These are phyloP conservation scores for Ciona savignyi DNA, from an alignment of 23 tunicate genomes.

Conservation along the genomic window DNA sequence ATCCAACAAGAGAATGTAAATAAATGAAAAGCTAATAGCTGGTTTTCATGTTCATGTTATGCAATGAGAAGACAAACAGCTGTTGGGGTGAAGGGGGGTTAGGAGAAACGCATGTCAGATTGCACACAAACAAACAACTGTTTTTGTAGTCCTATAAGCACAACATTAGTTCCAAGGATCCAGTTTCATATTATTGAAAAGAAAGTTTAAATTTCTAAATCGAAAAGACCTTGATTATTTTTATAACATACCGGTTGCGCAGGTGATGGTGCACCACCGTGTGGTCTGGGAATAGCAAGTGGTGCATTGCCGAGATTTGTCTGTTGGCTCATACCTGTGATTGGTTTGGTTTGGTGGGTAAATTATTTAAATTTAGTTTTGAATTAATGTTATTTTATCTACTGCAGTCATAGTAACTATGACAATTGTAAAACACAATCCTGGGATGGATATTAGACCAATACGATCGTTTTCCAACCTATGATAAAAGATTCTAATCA, in stretches of 20 bases:
- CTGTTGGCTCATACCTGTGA: conserved; percentile 33
- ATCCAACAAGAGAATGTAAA: no score
- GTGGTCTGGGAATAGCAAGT: conserved; percentile 35
- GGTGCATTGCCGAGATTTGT: conserved; percentile 29
- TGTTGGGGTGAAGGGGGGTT: no score
- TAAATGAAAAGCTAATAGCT: no score
- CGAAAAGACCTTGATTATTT: background rate
- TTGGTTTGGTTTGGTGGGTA: no score
- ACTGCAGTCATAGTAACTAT: conserved; percentile 54
- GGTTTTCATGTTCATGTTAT: no score
- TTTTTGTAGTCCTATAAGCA: background rate
- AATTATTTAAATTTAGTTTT: no score
- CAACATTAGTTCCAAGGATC: no score
- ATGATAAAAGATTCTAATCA: background rate
- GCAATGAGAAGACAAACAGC: no score
- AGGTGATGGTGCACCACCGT: conserved; percentile 48
- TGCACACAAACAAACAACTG: background rate
- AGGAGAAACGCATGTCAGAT: no score
- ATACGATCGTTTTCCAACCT: conserved; percentile 1
- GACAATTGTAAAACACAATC: conserved; percentile 25
- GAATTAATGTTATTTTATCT: background rate
- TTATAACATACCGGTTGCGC: conserved; percentile 40
- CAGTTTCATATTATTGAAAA: no score
- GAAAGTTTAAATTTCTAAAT: conserved; percentile 1
- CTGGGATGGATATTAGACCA: background rate